Evolutionary conservation across 2,888 invertebrate species (phyloP).

Genomic region (Glyphotaelius pellucidus): DNA sequence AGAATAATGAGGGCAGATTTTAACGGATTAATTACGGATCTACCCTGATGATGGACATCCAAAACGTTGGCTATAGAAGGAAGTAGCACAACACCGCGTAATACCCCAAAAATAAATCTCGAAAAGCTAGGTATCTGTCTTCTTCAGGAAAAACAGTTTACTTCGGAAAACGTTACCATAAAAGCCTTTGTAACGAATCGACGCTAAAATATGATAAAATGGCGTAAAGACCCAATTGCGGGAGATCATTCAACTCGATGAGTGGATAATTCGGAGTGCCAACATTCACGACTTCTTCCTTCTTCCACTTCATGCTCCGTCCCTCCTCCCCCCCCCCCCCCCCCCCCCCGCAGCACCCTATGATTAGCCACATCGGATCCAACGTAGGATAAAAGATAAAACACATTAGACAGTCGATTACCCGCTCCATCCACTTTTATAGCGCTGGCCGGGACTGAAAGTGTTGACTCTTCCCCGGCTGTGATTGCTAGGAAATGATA

Average conservation of each 20-base stretch:
- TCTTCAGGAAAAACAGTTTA: too few species aligned
- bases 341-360: conserved; percentile 37
- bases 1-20: too few species aligned
- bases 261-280: conserved; percentile 49
- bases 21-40: too few species aligned
- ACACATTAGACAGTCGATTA: conserved; percentile 50
- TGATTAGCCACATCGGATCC: conserved; percentile 54
- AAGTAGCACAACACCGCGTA: too few species aligned
- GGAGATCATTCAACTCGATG: conserved; percentile 45
- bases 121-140: too few species aligned
- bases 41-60: too few species aligned
- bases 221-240: conserved; percentile 21
- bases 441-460: not conserved
- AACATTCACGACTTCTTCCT: conserved; percentile 48
- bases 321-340: conserved; percentile 11
- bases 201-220: not conserved
- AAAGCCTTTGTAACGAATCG: too few species aligned
- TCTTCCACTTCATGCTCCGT: not conserved
- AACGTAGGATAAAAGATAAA: conserved; percentile 45
- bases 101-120: too few species aligned
- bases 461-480: conserved; percentile 26
- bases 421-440: conserved; percentile 23
- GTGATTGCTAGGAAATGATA: conserved; percentile 40
- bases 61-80: too few species aligned
- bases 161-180: too few species aligned